These are phyloP conservation scores for Anthophora plumipes DNA, from an alignment of 2,888 invertebrate genomes.

Conservation along the genomic window DNA sequence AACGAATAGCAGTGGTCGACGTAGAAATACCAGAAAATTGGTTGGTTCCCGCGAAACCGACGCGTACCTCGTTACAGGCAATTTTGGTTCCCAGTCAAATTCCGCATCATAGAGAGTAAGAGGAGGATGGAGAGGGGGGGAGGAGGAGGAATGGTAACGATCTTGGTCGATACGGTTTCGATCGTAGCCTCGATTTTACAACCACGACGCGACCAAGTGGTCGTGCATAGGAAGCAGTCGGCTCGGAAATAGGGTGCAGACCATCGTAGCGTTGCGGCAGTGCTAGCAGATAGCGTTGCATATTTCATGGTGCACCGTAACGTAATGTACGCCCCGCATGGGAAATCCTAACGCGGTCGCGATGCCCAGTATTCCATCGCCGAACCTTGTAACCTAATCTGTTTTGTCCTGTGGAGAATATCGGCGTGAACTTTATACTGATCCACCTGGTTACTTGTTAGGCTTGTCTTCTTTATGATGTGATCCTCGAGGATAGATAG, in stretches of 20 bases:
- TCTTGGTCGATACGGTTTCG: slow-evolving; percentile 48
- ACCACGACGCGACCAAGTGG: slow-evolving; percentile 23
- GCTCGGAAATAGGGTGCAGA: slow-evolving; percentile 70
- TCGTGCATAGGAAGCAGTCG: slow-evolving; percentile 39
- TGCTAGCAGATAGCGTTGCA: slow-evolving; percentile 79
- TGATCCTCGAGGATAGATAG: too few relatives aligned
- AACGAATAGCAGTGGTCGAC: neutral
- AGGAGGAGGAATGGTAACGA: neutral
- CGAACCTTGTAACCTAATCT: slow-evolving; percentile 55
- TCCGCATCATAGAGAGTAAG: neutral
- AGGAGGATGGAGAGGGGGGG: neutral
- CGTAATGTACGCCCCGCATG: slow-evolving; percentile 81
- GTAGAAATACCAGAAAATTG: slow-evolving; percentile 32
- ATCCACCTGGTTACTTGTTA: slow-evolving; percentile 22
- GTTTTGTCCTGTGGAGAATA: slow-evolving; percentile 51
- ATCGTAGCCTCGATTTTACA: slow-evolving; percentile 39
- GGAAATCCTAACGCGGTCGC: slow-evolving; percentile 80
- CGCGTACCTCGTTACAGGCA: slow-evolving; percentile 22
- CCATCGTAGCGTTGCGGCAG: slow-evolving; percentile 72
- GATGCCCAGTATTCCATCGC: slow-evolving; percentile 61
- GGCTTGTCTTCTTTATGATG: neutral
- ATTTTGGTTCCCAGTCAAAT: slow-evolving; percentile 41
- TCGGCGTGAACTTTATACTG: slow-evolving; percentile 44
- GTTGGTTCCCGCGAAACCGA: slow-evolving; percentile 15
- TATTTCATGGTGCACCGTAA: slow-evolving; percentile 81